These are phyloP conservation scores for Catagonus wagneri DNA, from an alignment of 2,113 vertebrate species.

Conservation along the genomic window DNA sequence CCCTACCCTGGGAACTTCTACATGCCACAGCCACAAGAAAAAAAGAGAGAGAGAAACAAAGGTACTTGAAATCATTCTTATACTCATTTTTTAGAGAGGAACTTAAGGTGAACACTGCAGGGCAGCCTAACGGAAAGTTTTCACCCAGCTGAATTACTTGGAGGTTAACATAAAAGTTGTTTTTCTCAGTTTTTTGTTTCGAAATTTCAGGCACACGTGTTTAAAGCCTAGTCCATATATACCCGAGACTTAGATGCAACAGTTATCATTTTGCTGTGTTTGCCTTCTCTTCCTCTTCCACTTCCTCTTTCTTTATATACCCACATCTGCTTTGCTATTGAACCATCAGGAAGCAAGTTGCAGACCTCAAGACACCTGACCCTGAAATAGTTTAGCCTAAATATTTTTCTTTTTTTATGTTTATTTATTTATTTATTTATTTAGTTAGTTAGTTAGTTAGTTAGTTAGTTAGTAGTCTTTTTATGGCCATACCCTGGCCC, in stretches of 20 bases:
- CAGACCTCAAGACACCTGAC: background rate
- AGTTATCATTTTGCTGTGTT: background rate
- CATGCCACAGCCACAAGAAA: too few species aligned
- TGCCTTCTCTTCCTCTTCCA: background rate
- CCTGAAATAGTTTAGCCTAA: background rate
- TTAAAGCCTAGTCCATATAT: background rate
- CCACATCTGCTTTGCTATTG: background rate
- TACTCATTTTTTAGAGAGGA: background rate
- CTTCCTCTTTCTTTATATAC: background rate
- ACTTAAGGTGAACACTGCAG: background rate
- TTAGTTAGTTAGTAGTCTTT: too few species aligned
- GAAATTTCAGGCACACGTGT: background rate
- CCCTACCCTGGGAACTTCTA: too few species aligned
- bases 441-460: too few species aligned
- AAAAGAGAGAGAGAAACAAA: too few species aligned
- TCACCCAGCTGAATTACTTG: background rate
- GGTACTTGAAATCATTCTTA: background rate
- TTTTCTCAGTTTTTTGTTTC: background rate
- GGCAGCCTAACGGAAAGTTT: background rate
- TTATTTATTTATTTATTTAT: too few species aligned
- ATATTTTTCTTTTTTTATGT: too few species aligned
- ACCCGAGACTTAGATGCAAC: background rate
- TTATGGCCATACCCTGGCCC: too few species aligned
- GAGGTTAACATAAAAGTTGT: background rate
- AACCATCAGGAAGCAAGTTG: slow-evolving; percentile 16